Evolutionary conservation across 2,888 invertebrate genomes (phyloP).

Genomic region (Cybosia mesomella): DNA sequence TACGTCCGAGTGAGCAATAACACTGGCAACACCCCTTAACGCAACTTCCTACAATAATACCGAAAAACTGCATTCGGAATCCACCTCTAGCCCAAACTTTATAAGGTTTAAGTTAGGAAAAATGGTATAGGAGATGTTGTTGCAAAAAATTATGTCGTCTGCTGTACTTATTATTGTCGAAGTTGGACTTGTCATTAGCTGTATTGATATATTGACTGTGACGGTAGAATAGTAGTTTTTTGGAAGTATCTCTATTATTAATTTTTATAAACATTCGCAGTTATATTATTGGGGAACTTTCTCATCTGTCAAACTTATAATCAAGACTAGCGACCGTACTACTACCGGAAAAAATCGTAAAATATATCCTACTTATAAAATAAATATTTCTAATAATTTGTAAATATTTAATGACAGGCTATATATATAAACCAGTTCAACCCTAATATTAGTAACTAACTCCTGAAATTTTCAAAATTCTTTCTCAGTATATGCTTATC

Average conservation of each 20-base stretch:
- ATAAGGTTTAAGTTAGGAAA: not conserved
- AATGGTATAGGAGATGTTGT: not conserved
- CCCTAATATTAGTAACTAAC: no score
- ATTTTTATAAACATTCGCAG: not conserved
- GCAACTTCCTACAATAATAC: slow-evolving; percentile 28
- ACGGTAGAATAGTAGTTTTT: slow-evolving; percentile 59
- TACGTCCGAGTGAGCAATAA: slow-evolving; percentile 75
- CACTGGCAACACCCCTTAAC: slow-evolving; percentile 54
- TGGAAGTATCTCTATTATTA: slow-evolving; percentile 38
- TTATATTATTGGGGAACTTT: slow-evolving; percentile 18
- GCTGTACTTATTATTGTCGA: slow-evolving; percentile 62
- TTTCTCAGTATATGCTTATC: no score
- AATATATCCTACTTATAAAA: no score
- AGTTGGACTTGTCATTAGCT: slow-evolving; percentile 72
- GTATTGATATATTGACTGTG: slow-evolving; percentile 74
- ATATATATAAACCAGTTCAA: no score
- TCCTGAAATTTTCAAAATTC: no score
- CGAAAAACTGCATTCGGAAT: slow-evolving; percentile 7
- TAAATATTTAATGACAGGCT: no score
- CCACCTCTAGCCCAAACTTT: fast-evolving
- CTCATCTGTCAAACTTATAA: not conserved
- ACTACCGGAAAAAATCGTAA: no score
- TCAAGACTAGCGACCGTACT: not conserved
- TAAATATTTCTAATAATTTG: no score
- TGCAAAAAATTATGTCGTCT: slow-evolving; percentile 35